Base-by-base conservation (phyloP, 1,140 invertebrate species). In the Prorops nasuta region DNA sequence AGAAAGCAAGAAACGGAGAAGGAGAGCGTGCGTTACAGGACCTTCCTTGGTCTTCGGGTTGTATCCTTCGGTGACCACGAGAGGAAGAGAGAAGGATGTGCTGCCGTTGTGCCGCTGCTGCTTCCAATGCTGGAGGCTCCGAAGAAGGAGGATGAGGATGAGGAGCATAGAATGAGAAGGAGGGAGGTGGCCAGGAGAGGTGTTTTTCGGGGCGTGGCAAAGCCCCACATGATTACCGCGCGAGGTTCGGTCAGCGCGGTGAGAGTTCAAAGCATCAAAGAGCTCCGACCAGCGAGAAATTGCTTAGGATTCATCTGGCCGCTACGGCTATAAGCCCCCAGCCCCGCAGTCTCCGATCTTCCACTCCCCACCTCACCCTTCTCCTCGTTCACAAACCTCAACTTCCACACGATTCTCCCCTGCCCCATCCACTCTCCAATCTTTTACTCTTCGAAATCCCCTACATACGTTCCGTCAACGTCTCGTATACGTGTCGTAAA, bases 201-300 rank as follows among this genome's bases (percentile, higher is more conserved):
- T 76, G 73, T 76, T 76, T 74, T 74, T 76, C 68, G 67, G 72
- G 73, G 73, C 73, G 73, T 74, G 72, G 73, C 72, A 41, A 64
- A 67, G 66, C 55, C 66, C 65, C 69, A 67, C 65, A 64, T 74
- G 73, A 76, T 76, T 76, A 76, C 73, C 72, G 66, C n/a, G n/a
- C 69, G 64, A 67, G 72, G 68, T 72, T 73, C 73, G 72, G 73
- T 76, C 71, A 76, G 73, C 63, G 71, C 73, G 73, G 73, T 74
- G 72, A 76, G 69, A 74, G 73, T 76, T 74, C 72, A 76, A 76
- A 74, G 73, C 71, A 73, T 74, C 73, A 76, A 76, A 76, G 71
- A 67, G 65, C 60, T 62, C 72, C 71, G 71, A 74, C 72, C 65
- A 67, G 66, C 73, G 69, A 74, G 71, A 76, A 74, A 74, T 76